Base-by-base conservation (phyloP, 2,888 invertebrate genomes). In the Sarcophaga variegata region DNA sequence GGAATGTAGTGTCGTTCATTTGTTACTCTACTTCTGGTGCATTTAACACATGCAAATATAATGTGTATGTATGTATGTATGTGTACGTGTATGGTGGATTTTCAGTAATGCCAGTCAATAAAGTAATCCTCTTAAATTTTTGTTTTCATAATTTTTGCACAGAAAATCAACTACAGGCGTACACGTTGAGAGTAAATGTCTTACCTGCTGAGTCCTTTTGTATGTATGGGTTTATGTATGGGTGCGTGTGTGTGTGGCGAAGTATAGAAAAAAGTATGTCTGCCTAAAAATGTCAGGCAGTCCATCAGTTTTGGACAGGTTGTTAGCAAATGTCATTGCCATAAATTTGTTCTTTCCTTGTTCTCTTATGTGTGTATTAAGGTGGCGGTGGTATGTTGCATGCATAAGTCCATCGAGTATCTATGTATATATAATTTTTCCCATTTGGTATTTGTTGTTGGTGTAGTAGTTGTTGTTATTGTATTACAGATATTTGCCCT, bases 61-160 rank as follows among this genome's bases (percentile, higher is more conserved):
- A 4, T 54, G 54, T 54, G 54, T 54, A 54, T 17, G 17, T 14
- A 14, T 14, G 14, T 22, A 22, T 22, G 1, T 49, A 14, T 49
- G 49, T 49, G 49, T 49, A 62, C 11, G 63, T 62, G 47, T 63
- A 45, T 27, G 37, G 20, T 25, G 49, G 66, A 49, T 72, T 84
- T 81, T 37, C 76, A 67, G 67, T 87, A 79, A 87, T 87, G 63
- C 67, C 84, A 84, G 84, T 87, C 87, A 87, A 84, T 84, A 87
- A 87, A 84, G 76, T 87, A 87, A 87, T 87, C 87, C 84, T 87
- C 87, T 87, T 87, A 87, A 76, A 75, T 87, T 87, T 87, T 87
- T 87, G 87, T 87, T 87, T 87, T 84, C 71, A 82, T 87, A 87
- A 87, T 87, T 87, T 83, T 79, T 81, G 84, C 84, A 79, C 84